Percentiles rank a stretch among this genome's conserved stretches.
phyloP scores from a whole-genome alignment of 2,797 vertebrate species.

The Sebastes oblongus region DNA sequence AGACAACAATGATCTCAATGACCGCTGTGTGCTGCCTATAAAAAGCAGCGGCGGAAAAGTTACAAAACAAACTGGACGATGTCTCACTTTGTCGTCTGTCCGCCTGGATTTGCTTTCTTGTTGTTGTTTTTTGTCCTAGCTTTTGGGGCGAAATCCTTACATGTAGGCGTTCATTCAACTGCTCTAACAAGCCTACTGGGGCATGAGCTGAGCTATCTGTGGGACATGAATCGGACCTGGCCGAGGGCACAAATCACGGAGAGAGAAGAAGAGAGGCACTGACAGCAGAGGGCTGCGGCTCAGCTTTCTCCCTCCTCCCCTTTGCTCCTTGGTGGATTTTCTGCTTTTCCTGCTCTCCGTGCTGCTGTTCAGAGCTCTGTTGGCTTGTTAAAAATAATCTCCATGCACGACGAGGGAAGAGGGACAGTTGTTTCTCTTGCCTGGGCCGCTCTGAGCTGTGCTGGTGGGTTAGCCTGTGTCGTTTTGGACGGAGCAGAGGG shows the following conservation, averaged over 20 bases:
- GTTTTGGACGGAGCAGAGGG: conserved; percentile 61
- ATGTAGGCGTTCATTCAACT: conserved; percentile 76
- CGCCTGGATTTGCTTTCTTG: conserved; percentile 74
- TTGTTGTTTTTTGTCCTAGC: conserved; percentile 73
- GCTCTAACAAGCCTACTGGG: conserved; percentile 80
- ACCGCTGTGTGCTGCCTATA: conserved; percentile 34
- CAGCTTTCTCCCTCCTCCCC: conserved; percentile 64
- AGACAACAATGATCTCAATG: conserved; percentile 42
- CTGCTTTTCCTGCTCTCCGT: conserved; percentile 57
- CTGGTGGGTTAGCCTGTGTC: conserved; percentile 42
- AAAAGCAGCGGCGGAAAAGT: conserved; percentile 61
- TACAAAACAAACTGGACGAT: conserved; percentile 68
- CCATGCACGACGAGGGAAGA: conserved; percentile 53
- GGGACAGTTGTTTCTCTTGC: conserved; percentile 67
- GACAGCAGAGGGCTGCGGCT: conserved; percentile 73
- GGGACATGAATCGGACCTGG: conserved; percentile 79
- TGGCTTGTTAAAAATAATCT: conserved; percentile 77
- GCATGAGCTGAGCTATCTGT: conserved; percentile 76
- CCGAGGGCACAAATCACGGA: conserved; percentile 76
- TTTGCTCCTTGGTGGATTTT: conserved; percentile 69
- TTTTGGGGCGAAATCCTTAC: conserved; percentile 73
- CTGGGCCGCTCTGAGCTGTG: conserved; percentile 47
- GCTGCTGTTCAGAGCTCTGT: conserved; percentile 62
- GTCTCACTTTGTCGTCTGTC: conserved; percentile 77
- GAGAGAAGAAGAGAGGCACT: conserved; percentile 75